Percentiles rank a stretch among this genome's conserved stretches.
phyloP scores from a whole-genome alignment of 2,113 vertebrate species.

The Oxyura jamaicensis region DNA sequence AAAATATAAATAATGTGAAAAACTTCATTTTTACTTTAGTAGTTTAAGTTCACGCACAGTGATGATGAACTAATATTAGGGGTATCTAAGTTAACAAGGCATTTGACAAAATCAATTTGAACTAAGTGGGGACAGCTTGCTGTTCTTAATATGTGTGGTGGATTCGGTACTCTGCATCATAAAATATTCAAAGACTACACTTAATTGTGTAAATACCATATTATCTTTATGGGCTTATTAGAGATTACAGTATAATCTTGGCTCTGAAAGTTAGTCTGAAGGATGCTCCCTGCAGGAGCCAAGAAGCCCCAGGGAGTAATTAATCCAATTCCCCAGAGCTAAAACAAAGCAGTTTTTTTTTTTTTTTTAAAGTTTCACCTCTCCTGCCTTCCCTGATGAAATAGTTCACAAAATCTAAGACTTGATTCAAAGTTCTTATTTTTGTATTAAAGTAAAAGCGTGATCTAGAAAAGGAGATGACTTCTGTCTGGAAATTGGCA shows the following conservation, averaged over 20 bases:
- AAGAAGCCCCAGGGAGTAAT: conserved; percentile 21
- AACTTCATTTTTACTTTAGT: conserved; percentile 62
- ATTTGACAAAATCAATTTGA: conserved; percentile 58
- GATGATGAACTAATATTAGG: conserved; percentile 65
- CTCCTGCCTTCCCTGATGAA: not conserved
- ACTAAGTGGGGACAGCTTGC: conserved; percentile 57
- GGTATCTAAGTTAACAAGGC: conserved; percentile 54
- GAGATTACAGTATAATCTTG: conserved; percentile 14
- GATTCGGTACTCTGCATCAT: not conserved
- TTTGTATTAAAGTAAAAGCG: not conserved
- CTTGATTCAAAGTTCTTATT: not conserved
- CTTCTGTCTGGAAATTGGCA: not conserved
- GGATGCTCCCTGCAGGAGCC: conserved; percentile 15
- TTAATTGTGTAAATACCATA: conserved; percentile 52
- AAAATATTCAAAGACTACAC: conserved; percentile 27
- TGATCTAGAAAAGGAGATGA: not conserved
- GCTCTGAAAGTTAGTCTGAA: conserved; percentile 27
- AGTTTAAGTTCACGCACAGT: conserved; percentile 58
- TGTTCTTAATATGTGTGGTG: conserved; percentile 38
- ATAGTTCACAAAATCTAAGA: not conserved
- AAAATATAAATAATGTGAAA: conserved; percentile 70
- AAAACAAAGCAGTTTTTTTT: not conserved
- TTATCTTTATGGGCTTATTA: conserved; percentile 25
- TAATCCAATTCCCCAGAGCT: not conserved
- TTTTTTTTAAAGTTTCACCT: not conserved